Base-by-base conservation (phyloP, 1,140 invertebrate species). In the Tribolium madens region DNA sequence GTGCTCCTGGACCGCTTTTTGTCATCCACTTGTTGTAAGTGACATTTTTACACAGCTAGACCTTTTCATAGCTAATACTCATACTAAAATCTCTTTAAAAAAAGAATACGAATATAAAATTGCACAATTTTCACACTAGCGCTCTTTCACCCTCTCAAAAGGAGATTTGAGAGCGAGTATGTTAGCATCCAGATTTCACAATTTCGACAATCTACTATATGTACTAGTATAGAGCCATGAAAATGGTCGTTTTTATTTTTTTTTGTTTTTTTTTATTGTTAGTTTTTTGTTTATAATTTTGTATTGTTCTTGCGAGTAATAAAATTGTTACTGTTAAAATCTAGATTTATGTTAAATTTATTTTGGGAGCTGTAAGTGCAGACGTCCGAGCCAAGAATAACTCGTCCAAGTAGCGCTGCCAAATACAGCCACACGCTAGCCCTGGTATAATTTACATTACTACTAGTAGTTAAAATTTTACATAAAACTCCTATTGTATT, bases 1-100 rank as follows among this genome's bases (percentile, higher is more conserved):
- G 84, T 85, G 84, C 84, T 85, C 84, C 84, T 85, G 82, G 84
- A 83, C 80, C 80, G 81, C 76, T 81, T 80, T 77, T 81, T 82
- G 76, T 76, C 76, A 73, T 81, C 74, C 73, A 72, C 71, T 78
- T 78, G 36, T 71, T 78, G 81, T 82, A 82, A 82, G 81, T 82
- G 31, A 21, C 18, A 2, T 26, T 18, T 21, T 57, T 57, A 7
- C 18, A 6, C 52, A n/a, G 2, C 21, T 31, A 7, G 15, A 42
- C 7, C 36, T 7, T 9, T 9, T 42, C 21, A 26, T 42, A 9
- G 36, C 2, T 3, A 31, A 31, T 6, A n/a, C n/a, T n/a, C n/a
- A n/a, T n/a, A n/a, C n/a, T n/a, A n/a, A n/a, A n/a, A n/a, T n/a
- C n/a, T n/a, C n/a, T n/a, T n/a, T n/a, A n/a, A n/a, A n/a, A n/a